Base-by-base conservation (phyloP, 2,797 vertebrate genomes). In the Pipistrellus nathusii region DNA sequence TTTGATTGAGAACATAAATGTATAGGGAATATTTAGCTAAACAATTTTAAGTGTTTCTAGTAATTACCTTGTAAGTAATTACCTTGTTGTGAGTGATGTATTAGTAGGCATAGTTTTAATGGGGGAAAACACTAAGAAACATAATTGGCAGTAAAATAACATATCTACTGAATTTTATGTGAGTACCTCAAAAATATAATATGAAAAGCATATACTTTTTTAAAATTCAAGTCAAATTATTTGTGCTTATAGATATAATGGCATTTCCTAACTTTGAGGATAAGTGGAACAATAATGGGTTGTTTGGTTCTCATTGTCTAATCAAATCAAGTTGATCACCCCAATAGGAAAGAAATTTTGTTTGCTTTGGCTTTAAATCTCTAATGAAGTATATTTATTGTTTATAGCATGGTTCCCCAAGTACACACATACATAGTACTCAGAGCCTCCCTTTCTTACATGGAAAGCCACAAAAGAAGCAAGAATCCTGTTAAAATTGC, bases 11-110 rank as follows among this genome's bases (percentile, higher is more conserved):
- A 88, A 44, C 15, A 89, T 64, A 62, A 87, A 46, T 32, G 25
- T 32, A 35, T 27, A 78, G 25, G 14, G 2, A 4, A 15, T 83
- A 62, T 80, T 83, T 92, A 30, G 20, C 85, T 14, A 84, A n/a
- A n/a, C 15, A 83, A 84, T 81, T 86, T 73, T 35, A 81, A 90
- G 18, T 3, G 20, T 95, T 94, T 93, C 30, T 69, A 73, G 8
- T 23, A 15, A 72, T 88, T 92, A 25, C 7, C 6, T 72, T 73
- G 4, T 64, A 77, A 90, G 6, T 21, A 55, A 23, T 55, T 55
- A 59, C 25, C 1, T 90, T 89, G 27, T 64, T 57, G 35, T 13
- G 10, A 23, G n/a, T 13, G 10, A 20, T 59, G 5, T 80, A 35
- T 69, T 82, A 84, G 12, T 35, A 71, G 44, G 4, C 8, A 76